These are phyloP conservation scores for Aricia agestis DNA, from an alignment of 1,140 invertebrate species.

Conservation along the genomic window DNA sequence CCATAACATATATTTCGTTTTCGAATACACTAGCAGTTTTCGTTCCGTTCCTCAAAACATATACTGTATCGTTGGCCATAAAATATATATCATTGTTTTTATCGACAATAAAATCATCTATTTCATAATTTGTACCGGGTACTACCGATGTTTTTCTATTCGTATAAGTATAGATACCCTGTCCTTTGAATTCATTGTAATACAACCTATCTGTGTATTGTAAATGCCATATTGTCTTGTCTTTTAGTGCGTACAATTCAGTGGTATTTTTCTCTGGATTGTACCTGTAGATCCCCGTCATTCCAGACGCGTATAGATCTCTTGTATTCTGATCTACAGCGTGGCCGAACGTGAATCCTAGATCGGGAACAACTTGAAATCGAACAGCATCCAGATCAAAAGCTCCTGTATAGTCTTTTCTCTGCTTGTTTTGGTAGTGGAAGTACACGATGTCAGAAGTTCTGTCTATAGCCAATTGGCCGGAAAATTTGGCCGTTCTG, in stretches of 20 bases:
- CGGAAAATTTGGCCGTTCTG: conserved; percentile 40
- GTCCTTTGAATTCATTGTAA: conserved; percentile 44
- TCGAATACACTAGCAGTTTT: conserved; percentile 41
- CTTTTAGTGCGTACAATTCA: conserved; percentile 32
- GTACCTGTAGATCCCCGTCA: conserved; percentile 47
- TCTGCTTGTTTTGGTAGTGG: conserved; percentile 41
- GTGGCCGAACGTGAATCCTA: conserved; percentile 49
- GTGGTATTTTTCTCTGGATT: conserved; percentile 37
- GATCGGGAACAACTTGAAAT: conserved; percentile 35
- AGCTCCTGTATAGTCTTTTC: conserved; percentile 42
- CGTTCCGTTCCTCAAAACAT: conserved; percentile 43
- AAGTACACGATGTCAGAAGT: conserved; percentile 49
- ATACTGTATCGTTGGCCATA: conserved; percentile 41
- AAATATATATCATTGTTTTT: conserved; percentile 52
- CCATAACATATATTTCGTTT: conserved; percentile 46
- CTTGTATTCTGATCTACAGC: conserved; percentile 44
- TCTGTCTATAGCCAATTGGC: conserved; percentile 53
- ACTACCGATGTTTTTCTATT: conserved; percentile 43
- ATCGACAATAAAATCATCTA: conserved; percentile 58
- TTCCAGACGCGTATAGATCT: conserved; percentile 45
- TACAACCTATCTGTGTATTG: conserved; percentile 49
- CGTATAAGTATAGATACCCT: conserved; percentile 43
- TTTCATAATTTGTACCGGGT: conserved; percentile 36
- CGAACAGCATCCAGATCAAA: conserved; percentile 46
- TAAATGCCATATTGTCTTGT: conserved; percentile 55